Percentiles rank a stretch among this genome's conserved stretches.
Evolutionary conservation across 2,797 vertebrate species (phyloP).

Genomic region (Hapalemur alaotrensis): DNA sequence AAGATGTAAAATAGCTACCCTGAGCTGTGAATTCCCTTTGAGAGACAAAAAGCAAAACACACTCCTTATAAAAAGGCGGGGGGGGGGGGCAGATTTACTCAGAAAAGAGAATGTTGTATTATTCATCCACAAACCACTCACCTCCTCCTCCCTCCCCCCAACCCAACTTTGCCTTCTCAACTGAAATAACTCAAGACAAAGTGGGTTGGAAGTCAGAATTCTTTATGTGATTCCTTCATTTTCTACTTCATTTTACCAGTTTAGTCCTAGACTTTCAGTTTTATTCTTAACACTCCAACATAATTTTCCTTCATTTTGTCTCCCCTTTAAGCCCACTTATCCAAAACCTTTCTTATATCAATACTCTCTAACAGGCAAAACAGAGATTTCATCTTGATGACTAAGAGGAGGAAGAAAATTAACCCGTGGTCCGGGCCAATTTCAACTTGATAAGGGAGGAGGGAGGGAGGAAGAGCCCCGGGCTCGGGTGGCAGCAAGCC

Average conservation of each 20-base stretch:
- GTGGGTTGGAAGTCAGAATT: neutral
- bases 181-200: neutral
- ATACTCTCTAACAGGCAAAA: neutral
- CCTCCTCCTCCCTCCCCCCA: neutral
- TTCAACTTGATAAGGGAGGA: neutral
- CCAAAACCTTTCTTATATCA: neutral
- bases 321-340: neutral
- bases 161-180: neutral
- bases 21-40: neutral
- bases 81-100: neutral
- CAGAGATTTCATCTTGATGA: neutral
- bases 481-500: neutral
- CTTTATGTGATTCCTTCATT: neutral
- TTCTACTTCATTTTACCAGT: neutral
- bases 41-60: neutral
- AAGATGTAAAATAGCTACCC: neutral
- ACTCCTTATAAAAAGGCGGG: neutral
- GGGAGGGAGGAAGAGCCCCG: accelerated
- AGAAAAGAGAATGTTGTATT: neutral
- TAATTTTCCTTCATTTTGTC: neutral
- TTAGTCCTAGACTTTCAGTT: neutral
- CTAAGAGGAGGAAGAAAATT: neutral
- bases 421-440: neutral
- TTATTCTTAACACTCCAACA: neutral
- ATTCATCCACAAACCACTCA: neutral